Conservation (phyloP, 2,888 invertebrate species). For the Spilarctia lutea region DNA sequence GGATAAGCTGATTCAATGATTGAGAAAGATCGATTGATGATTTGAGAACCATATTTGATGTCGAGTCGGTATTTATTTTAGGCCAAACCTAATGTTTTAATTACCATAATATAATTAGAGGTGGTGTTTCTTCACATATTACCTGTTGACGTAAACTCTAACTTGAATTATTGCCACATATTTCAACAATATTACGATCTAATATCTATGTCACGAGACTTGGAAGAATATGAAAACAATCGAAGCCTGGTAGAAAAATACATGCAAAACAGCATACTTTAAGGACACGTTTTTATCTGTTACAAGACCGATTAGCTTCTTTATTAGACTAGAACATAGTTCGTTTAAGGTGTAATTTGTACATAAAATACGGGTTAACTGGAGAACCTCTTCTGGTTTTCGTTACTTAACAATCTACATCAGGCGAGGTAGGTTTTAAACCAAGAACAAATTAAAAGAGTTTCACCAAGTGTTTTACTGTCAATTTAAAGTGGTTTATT, state of each 20-base stretch:
- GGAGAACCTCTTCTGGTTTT: too few species aligned
- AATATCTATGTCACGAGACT: background rate
- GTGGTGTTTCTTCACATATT: background rate
- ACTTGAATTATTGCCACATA: background rate
- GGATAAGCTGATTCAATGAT: background rate
- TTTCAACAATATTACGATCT: constrained; percentile 15
- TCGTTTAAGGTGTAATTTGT: too few species aligned
- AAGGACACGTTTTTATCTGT: too few species aligned
- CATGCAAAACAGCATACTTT: background rate
- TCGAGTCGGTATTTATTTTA: too few species aligned
- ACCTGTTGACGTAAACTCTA: background rate
- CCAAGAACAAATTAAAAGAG: too few species aligned
- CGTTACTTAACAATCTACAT: too few species aligned
- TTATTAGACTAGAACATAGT: too few species aligned
- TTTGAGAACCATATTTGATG: background rate
- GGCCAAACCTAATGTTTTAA: background rate
- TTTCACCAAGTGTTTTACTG: too few species aligned
- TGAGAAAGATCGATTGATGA: background rate
- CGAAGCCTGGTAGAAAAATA: background rate
- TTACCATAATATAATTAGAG: background rate
- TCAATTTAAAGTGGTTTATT: background rate
- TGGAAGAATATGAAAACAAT: background rate
- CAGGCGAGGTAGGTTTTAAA: too few species aligned
- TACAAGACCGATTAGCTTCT: too few species aligned
- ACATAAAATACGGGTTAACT: too few species aligned